phyloP scores from a whole-genome alignment of 2,797 vertebrate genomes.

The Hirundo rustica region DNA sequence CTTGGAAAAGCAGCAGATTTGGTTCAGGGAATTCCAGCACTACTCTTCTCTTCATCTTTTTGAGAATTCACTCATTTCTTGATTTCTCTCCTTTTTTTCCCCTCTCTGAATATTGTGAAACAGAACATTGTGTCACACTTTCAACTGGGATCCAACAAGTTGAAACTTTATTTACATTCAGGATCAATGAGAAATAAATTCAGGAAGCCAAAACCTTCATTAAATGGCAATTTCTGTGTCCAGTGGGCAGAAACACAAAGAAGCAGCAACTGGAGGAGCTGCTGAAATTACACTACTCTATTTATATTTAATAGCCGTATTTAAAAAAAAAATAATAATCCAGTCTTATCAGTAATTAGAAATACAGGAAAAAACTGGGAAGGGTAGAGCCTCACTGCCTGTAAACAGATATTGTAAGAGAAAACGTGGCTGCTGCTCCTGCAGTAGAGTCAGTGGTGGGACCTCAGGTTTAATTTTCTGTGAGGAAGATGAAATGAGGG shows the following conservation, averaged over 20 bases:
- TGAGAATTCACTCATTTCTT: not conserved
- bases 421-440: not conserved
- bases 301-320: not conserved
- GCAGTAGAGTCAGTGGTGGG: not conserved
- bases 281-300: not conserved
- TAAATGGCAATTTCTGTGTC: not conserved
- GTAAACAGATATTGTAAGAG: not conserved
- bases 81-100: not conserved
- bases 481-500: not conserved
- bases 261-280: not conserved
- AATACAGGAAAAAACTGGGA: not conserved
- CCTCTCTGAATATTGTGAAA: not conserved
- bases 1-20: not conserved
- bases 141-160: not conserved
- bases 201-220: slow-evolving; percentile 17
- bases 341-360: not conserved
- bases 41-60: not conserved
- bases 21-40: not conserved
- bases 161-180: slow-evolving; percentile 42
- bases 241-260: not conserved
- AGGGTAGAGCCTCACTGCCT: not conserved
- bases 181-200: not conserved
- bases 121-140: not conserved
- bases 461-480: not conserved
- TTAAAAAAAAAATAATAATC: not conserved